Base-by-base conservation (phyloP, 2,888 invertebrate species). In the Pedicia rivosa region DNA sequence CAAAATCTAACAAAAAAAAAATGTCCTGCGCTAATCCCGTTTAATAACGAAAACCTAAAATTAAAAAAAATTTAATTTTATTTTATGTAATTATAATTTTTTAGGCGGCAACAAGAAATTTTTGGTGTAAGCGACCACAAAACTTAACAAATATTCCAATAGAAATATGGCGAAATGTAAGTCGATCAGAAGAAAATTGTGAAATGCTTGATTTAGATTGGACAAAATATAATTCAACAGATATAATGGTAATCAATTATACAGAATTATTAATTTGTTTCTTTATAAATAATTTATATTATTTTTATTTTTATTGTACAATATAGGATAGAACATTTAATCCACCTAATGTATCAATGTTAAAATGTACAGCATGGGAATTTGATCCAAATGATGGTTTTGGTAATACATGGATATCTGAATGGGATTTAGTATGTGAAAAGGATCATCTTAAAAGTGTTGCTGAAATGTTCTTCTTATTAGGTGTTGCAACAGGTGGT, bases 401-500 rank as follows among this genome's bases (percentile, higher is more conserved):
- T 39, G 78, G 77, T 6, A 66, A 70, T 44, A 81, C 79, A 2
- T 73, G 82, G 46, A 74, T 77, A 40, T 75, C 77, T 1, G 77
- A 83, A 65, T 34, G 82, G 75, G 63, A 70, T 48, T 60, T 84
- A 46, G 76, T 84, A 12, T 84, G 84, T 53, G 78, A 79, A 46
- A 67, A 70, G 50, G 70, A 72, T 41, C 68, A 71, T 48, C 59
- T 81, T 38, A 74, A 72, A 41, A 79, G 72, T 52, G 62, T 81
- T 20, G 76, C 79, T 9, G 83, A 82, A 60, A 79, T 80, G 61
- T 72, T 77, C 55, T 83, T 82, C 57, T 62, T 84, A 42, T 63
- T 74, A 17, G 83, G 83, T 22, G 79, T 82, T 10, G 80, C 80
- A 39, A 62, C 77, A 30, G 83, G 83, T 36, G 82, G 82, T 36